A percentile compares a stretch with the other conserved stretches of the same genome.
Conservation (phyloP, 2,797 vertebrate species). For the Lophura swinhoii region DNA sequence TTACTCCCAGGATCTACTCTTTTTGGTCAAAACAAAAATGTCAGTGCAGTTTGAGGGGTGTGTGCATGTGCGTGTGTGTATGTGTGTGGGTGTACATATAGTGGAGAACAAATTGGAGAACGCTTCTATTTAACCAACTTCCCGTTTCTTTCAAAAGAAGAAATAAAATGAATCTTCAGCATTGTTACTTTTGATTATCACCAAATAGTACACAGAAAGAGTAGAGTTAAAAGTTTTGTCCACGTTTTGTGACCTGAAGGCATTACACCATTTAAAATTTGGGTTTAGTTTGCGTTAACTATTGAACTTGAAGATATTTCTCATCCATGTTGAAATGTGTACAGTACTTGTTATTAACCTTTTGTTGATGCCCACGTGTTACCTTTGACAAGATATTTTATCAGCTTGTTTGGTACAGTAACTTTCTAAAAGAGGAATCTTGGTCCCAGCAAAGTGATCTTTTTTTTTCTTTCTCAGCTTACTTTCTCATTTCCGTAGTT, state of each 20-base stretch:
- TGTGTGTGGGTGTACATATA: conserved; percentile 77
- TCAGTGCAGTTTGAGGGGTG: conserved; percentile 78
- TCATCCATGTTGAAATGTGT: conserved; percentile 50
- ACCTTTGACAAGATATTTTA: not conserved
- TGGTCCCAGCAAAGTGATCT: conserved; percentile 34
- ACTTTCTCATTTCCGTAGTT: not conserved
- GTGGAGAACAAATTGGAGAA: conserved; percentile 83
- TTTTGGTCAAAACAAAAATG: conserved; percentile 82
- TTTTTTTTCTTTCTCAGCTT: not conserved
- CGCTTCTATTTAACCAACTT: conserved; percentile 83
- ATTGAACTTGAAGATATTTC: conserved; percentile 58
- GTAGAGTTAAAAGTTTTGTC: conserved; percentile 17
- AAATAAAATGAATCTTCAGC: conserved; percentile 80
- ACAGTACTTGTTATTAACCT: not conserved
- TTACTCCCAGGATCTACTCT: conserved; percentile 82
- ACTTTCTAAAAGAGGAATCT: not conserved
- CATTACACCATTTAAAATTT: conserved; percentile 49
- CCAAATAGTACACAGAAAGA: conserved; percentile 63
- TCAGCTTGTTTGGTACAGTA: not conserved
- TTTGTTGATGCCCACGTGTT: conserved; percentile 14
- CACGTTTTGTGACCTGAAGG: conserved; percentile 52
- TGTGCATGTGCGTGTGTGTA: conserved; percentile 69
- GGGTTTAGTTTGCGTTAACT: conserved; percentile 71
- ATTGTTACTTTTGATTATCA: conserved; percentile 82
- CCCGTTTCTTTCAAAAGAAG: conserved; percentile 73